Base-by-base conservation (phyloP, 2,888 invertebrate species). In the Pediacus dermestoides region DNA sequence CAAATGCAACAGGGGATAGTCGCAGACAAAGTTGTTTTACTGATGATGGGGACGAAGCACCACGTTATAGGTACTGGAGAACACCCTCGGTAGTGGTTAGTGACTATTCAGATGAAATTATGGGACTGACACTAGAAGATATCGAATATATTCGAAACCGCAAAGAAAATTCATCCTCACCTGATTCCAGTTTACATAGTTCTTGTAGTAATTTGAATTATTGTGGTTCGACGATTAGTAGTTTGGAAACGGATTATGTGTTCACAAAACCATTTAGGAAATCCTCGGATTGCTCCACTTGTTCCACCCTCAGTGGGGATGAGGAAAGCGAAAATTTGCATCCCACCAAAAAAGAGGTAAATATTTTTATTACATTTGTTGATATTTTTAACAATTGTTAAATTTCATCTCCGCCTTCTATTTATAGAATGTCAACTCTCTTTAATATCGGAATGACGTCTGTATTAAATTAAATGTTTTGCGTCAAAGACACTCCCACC, bases 1-100 rank as follows among this genome's bases (percentile, higher is more conserved):
- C 38, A 11, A 48, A 44, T 16, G 37, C 31, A 9, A 32, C 41
- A 11, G 44, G 42, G 31, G 55, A 61, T 23, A 60, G 65, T 32
- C 63, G 75, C 0, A 68, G 76, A 14, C 74, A 75, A 35, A 76
- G 74, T 56, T 73, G 72, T 48, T 64, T 63, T 30, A 69, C 73
- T 9, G 74, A 74, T 36, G 68, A 70, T 50, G 73, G 48, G 60
- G 76, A 68, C 21, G 67, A 68, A 39, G 46, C 48, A 13, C 47
- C 73, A 70, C 53, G 58, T 72, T 57, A 73, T 37, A 68, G 80
- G 2, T 85, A 81, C 55, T 85, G 86, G 67, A 71, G 88, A 41
- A 88, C 88, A 0, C 90, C 90, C 0, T 88, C 88, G 37, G 88
- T 90, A 28, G 88, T 90, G 2, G 87, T 90, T 25, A 88, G 88